Evolutionary conservation across 2,888 invertebrate species (phyloP).

Genomic region (Coelogynopora nodosa): DNA sequence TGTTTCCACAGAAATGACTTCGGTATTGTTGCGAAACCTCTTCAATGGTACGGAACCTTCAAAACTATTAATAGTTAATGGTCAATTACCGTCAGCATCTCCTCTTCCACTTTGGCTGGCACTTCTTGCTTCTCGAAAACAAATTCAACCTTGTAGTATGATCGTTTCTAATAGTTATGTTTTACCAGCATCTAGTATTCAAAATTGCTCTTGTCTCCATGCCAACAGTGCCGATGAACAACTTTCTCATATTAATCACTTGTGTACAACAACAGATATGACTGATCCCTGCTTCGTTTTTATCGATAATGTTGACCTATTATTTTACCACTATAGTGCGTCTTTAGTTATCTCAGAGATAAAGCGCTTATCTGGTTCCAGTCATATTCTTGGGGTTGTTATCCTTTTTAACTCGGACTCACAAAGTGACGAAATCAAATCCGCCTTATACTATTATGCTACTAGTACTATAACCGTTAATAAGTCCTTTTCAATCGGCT

Average conservation of each 20-base stretch:
- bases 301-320: background rate
- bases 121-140: background rate
- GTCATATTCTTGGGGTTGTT: background rate
- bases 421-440: background rate
- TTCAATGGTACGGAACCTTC: background rate
- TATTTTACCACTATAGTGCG: background rate
- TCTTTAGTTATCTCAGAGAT: background rate
- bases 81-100: background rate
- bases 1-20: background rate
- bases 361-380: background rate
- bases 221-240: background rate
- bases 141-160: background rate
- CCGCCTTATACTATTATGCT: background rate
- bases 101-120: background rate
- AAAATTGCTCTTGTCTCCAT: background rate
- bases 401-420: background rate
- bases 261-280: background rate
- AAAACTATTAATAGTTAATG: background rate
- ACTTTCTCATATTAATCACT: background rate
- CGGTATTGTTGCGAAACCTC: background rate
- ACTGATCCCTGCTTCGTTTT: background rate
- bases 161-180: background rate
- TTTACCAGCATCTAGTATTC: background rate
- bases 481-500: background rate
- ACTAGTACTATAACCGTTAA: background rate